Evolutionary conservation across 2,113 vertebrate species (phyloP).

Genomic region (Dipodomys merriami): DNA sequence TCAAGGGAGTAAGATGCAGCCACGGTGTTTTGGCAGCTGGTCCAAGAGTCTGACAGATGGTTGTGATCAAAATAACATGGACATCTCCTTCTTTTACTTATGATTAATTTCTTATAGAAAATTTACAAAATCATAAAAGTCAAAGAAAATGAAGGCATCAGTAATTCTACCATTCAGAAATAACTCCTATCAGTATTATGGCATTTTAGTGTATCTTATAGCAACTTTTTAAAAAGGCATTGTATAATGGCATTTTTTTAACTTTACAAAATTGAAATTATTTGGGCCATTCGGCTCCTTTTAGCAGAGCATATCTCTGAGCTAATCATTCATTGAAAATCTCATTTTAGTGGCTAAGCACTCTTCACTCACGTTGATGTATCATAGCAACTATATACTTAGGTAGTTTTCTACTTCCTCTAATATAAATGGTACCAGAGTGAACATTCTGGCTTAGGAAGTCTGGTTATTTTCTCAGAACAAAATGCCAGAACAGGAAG

Average conservation of each 20-base stretch:
- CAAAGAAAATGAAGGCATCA: slow-evolving; percentile 5
- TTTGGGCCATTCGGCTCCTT: not conserved
- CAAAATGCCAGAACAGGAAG: slow-evolving; percentile 17
- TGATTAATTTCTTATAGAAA: slow-evolving; percentile 21
- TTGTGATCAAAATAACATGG: not conserved
- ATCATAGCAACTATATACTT: not conserved
- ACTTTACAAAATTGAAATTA: not conserved
- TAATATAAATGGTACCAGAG: slow-evolving; percentile 4
- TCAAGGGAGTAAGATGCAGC: not conserved
- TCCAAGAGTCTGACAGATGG: not conserved
- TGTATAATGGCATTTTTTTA: not conserved
- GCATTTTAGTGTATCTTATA: not conserved
- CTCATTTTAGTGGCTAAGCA: not conserved
- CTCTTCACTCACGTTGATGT: not conserved
- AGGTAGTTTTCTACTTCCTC: not conserved
- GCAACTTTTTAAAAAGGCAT: not conserved
- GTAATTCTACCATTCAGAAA: slow-evolving; percentile 41
- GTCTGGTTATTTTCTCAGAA: slow-evolving; percentile 40
- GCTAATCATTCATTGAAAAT: slow-evolving; percentile 29
- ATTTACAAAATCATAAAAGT: slow-evolving; percentile 3
- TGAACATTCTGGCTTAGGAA: not conserved
- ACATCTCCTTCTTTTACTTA: not conserved
- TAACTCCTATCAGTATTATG: not conserved
- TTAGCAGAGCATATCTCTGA: slow-evolving; percentile 28
- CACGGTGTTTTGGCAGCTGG: not conserved